Evolutionary conservation across 2,797 vertebrate species (phyloP).

Genomic region (Tapera naevia): DNA sequence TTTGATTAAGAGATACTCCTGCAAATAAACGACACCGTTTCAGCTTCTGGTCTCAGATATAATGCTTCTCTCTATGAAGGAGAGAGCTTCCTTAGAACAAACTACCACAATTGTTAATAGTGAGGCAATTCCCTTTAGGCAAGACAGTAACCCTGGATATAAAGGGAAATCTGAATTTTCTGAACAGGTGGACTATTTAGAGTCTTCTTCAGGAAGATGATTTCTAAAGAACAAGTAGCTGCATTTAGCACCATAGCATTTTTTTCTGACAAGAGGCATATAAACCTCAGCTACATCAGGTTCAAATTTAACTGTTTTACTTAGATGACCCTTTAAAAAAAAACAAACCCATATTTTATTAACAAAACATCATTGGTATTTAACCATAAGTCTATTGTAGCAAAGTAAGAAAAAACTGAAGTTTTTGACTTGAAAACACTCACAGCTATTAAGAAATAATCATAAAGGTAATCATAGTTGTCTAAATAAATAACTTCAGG

Average conservation of each 20-base stretch:
- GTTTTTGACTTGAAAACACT: neutral
- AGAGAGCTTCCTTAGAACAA: neutral
- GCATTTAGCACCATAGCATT: neutral
- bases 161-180: neutral
- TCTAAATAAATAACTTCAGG: neutral
- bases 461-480: neutral
- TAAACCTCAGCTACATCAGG: neutral
- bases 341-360: neutral
- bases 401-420: neutral
- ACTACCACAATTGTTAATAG: neutral
- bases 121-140: neutral
- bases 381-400: neutral
- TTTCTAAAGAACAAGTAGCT: neutral
- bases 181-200: neutral
- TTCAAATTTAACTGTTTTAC: accelerated
- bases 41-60: neutral
- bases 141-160: neutral
- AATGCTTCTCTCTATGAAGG: neutral
- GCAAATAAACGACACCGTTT: neutral
- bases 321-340: neutral
- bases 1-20: neutral
- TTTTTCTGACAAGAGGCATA: neutral
- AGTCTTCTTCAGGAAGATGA: neutral
- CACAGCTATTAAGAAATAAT: neutral
- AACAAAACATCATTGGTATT: neutral